Evolutionary conservation across 2,113 vertebrate genomes (phyloP), one percentile per base, ranked within the genome.

Genomic region (Cacatua alba): DNA sequence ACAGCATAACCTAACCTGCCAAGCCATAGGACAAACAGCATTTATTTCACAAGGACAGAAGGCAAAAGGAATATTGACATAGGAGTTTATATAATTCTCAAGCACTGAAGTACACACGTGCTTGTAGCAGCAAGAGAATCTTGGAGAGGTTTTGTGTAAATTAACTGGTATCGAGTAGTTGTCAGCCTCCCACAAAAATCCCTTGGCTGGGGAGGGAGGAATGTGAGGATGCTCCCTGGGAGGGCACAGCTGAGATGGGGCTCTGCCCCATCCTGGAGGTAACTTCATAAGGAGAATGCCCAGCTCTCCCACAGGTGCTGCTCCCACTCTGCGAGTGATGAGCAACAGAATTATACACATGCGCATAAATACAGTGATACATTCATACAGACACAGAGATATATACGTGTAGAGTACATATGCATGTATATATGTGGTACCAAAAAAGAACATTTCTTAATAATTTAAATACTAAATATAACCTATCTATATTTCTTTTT

Each of bases 251-350:
- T 64, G 65, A 57, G 44, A 14, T 1, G 2, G 65, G 55, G 49
- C 26, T 64, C 31, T 49, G 31, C 35, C 21, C 33, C 1, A 16
- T 46, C 29, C 18, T 1, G 4, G 46, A 2, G 1, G 5, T 35
- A 52, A 41, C 49, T 65, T 46, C 33, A 18, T 8, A 49, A 75
- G 46, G 7, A 31, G 14, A 0, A 0, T 55, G 52, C 6, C n/a
- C 76, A 55, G 9, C 48, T 53, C 20, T 48, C 17, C 8, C 2
- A 1, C 20, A 11, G n/a, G 62, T 3, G 1, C 57, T 41, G 44
- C 51, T 71, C 64, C 24, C 7, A 7, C 20, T 25, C 28, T 4
- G 24, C 0, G 1, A 18, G n/a, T 46, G 44, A 20, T 28, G 21
- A 70, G 14, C 24, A 24, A 6, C 39, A 19, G 19, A 49, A 19